Percentiles rank a stretch among this genome's conserved stretches.
These are phyloP conservation scores for Anoplopoma fimbria DNA, from an alignment of 2,113 vertebrate genomes.

Conservation along the genomic window DNA sequence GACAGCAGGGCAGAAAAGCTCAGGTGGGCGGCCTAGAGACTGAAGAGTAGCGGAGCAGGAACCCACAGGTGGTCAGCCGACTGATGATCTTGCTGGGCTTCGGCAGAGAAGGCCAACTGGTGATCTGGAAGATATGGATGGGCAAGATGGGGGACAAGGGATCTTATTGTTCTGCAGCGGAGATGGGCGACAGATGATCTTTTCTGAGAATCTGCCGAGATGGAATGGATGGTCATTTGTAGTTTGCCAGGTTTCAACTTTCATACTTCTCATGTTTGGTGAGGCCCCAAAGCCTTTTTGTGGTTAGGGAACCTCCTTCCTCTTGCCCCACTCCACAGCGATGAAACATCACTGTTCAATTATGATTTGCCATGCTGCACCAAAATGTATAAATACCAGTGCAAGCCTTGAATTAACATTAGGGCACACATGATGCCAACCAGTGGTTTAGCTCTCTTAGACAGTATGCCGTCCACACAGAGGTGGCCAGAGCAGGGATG, in stretches of 20 bases:
- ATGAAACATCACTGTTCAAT: not conserved
- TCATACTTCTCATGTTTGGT: not conserved
- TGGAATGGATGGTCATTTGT: not conserved
- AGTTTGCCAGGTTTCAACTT: not conserved
- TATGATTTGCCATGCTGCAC: not conserved
- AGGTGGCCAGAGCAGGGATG: slow-evolving; percentile 64
- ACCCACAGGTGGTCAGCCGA: no score
- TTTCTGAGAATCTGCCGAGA: not conserved
- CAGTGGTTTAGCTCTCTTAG: not conserved
- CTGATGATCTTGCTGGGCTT: no score
- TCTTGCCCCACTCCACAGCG: not conserved
- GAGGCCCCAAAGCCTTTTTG: not conserved
- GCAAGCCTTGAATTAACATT: not conserved
- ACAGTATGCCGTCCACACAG: slow-evolving; percentile 53
- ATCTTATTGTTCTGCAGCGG: no score
- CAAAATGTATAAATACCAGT: slow-evolving; percentile 52
- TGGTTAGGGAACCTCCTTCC: not conserved
- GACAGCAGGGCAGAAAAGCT: no score
- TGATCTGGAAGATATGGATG: no score
- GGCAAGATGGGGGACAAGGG: no score
- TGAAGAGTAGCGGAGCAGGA: no score
- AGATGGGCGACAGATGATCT: no score
- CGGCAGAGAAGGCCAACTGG: no score
- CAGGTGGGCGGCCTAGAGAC: no score
- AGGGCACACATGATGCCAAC: not conserved